These are phyloP conservation scores for Eospalax fontanierii DNA, from an alignment of 2,797 vertebrate species.

Conservation along the genomic window DNA sequence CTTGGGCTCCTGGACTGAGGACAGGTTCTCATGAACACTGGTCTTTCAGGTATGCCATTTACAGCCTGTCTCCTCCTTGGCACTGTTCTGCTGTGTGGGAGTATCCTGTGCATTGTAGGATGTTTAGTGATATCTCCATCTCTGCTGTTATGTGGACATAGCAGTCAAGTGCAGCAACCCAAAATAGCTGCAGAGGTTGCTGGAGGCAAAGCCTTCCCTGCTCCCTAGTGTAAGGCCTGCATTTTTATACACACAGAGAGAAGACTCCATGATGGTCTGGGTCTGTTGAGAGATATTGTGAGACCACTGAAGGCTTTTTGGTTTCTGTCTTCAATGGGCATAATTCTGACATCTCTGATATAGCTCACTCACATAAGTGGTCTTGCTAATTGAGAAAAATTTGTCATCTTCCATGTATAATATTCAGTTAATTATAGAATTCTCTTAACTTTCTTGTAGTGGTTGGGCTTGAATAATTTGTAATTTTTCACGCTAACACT, in stretches of 20 bases:
- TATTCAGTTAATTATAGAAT: not conserved
- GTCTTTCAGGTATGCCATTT: not conserved
- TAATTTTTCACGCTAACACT: not conserved
- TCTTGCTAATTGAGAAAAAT: not conserved
- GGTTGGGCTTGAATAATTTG: not conserved
- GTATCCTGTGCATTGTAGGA: not conserved
- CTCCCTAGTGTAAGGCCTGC: not conserved
- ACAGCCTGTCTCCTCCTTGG: not conserved
- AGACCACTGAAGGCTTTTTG: not conserved
- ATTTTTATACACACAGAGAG: not conserved
- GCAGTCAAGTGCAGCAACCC: not conserved
- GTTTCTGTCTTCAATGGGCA: not conserved
- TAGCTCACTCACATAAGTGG: not conserved
- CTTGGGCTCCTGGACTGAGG: not conserved
- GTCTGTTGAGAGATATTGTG: not conserved
- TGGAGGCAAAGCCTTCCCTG: not conserved
- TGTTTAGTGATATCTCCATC: not conserved
- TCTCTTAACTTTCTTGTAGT: not conserved
- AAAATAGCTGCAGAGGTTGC: not conserved
- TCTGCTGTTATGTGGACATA: not conserved
- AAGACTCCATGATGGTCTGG: not conserved
- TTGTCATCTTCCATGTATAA: not conserved
- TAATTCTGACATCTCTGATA: not conserved
- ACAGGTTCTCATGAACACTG: not conserved
- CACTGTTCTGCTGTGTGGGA: not conserved